Percentiles rank a stretch among this genome's conserved stretches.
Evolutionary conservation across 2,888 invertebrate genomes (phyloP).

Genomic region (Polyommatus iphigenia): DNA sequence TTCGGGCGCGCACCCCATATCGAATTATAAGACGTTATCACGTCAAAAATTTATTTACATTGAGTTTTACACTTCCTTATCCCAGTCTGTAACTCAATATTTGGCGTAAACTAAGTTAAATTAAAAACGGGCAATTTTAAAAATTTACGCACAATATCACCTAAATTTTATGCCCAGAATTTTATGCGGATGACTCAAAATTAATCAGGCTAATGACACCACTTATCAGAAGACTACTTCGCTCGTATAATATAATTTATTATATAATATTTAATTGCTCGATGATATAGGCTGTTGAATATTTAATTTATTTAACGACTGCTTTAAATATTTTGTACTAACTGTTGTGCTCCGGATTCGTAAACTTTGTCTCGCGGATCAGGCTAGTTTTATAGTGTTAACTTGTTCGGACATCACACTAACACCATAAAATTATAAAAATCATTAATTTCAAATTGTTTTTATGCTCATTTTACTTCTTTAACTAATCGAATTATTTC

Average conservation of each 20-base stretch:
- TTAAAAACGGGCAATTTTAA: neutral
- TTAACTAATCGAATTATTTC: too few species aligned
- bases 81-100: neutral
- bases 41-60: too few species aligned
- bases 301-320: constrained; percentile 21
- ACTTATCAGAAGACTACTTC: constrained; percentile 26
- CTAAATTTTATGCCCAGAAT: neutral
- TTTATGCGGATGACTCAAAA: constrained; percentile 3
- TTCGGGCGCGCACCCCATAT: too few species aligned
- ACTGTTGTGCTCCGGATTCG: neutral
- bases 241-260: constrained; percentile 30
- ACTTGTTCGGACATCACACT: neutral
- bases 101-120: too few species aligned
- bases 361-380: constrained; percentile 3
- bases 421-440: neutral
- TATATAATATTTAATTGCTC: constrained; percentile 22
- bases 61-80: too few species aligned
- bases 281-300: constrained; percentile 19
- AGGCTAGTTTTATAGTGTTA: constrained; percentile 1
- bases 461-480: too few species aligned
- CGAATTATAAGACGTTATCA: too few species aligned
- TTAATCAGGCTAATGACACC: constrained; percentile 28
- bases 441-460: neutral
- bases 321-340: constrained; percentile 12
- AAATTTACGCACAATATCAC: neutral